These are phyloP conservation scores for Calliopsis andreniformis DNA, from an alignment of 1,140 invertebrate genomes.

Conservation along the genomic window DNA sequence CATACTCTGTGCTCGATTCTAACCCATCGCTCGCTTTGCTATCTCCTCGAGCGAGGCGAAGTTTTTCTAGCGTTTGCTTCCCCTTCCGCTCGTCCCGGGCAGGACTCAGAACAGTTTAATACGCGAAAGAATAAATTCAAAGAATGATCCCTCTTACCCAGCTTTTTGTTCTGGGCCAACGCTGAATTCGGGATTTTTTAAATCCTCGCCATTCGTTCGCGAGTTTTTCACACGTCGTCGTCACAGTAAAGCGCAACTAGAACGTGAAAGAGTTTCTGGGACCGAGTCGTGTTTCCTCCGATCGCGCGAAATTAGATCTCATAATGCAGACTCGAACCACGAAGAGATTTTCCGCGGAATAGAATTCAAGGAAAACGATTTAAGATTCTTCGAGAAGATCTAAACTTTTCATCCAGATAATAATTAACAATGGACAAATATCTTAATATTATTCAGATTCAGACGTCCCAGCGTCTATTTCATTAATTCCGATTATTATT, in stretches of 20 bases:
- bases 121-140: conserved; percentile 30
- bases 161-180: neutral
- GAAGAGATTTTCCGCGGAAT: too few relatives aligned
- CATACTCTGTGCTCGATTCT: conserved; percentile 40
- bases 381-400: too few relatives aligned
- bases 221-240: neutral
- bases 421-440: too few relatives aligned
- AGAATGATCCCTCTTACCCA: conserved; percentile 10
- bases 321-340: too few relatives aligned
- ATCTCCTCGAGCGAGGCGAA: conserved; percentile 46
- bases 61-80: conserved; percentile 49
- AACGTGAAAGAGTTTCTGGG: neutral
- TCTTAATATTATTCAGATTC: too few relatives aligned
- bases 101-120: conserved; percentile 5
- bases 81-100: conserved; percentile 4
- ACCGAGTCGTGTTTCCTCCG: too few relatives aligned
- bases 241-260: neutral
- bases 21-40: conserved; percentile 56
- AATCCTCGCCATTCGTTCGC: neutral
- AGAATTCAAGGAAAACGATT: too few relatives aligned
- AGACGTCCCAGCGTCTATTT: too few relatives aligned
- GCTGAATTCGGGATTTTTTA: conserved; percentile 22
- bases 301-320: too few relatives aligned
- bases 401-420: too few relatives aligned
- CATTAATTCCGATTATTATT: too few relatives aligned